Conservation (phyloP, 2,113 vertebrate species). For the Pygoscelis antarcticus region DNA sequence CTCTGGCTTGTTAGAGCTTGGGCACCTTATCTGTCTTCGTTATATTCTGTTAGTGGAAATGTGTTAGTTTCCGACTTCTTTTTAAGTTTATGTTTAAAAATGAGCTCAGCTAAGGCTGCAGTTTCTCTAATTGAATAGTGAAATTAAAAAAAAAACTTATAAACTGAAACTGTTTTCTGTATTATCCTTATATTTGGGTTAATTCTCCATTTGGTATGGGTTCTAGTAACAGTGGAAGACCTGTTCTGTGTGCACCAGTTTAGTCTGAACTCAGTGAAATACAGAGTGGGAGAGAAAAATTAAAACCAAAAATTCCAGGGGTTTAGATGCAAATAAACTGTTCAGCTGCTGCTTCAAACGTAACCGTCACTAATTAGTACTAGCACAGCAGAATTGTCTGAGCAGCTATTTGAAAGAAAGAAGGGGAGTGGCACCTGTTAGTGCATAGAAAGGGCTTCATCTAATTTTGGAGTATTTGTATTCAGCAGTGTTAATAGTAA, state of each 20-base stretch:
- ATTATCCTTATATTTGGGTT: not conserved
- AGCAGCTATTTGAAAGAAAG: not conserved
- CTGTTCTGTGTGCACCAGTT: not conserved
- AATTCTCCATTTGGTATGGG: not conserved
- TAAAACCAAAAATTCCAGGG: not conserved
- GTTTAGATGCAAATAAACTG: constrained; percentile 3
- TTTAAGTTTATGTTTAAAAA: not conserved
- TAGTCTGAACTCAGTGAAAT: not conserved
- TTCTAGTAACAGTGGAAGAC: not conserved
- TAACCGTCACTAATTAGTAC: not conserved
- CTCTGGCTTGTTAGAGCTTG: constrained; percentile 1
- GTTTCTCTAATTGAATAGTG: not conserved
- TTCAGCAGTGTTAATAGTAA: not conserved
- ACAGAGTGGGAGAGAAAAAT: not conserved
- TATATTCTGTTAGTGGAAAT: not conserved
- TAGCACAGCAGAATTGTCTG: not conserved
- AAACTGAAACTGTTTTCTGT: not conserved
- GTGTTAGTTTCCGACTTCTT: not conserved
- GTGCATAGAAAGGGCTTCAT: not conserved
- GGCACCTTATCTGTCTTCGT: not conserved
- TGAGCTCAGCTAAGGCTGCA: not conserved
- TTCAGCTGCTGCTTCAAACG: constrained; percentile 25
- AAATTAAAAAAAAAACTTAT: not conserved
- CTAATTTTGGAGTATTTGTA: constrained; percentile 6
- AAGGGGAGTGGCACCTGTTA: constrained; percentile 26